Conservation (phyloP, 37 sponge, comb jelly and placozoan species). For the Geodia barretti region DNA sequence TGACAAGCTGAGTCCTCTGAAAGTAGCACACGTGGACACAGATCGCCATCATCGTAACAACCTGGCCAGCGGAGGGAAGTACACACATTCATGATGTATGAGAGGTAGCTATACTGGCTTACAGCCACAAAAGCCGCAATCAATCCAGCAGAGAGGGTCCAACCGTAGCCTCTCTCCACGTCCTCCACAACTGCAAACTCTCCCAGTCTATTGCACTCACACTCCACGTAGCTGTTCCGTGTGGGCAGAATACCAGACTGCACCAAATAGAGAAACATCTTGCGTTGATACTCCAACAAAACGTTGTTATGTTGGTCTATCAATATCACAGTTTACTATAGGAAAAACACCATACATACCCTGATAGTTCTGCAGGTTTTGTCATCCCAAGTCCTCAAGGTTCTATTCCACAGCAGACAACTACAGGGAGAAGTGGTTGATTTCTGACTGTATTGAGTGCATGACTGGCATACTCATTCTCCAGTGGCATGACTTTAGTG, state of each 20-base stretch:
- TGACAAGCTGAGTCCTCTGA: constrained; percentile 38
- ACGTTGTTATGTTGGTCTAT: too few relatives aligned
- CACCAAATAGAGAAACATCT: too few relatives aligned
- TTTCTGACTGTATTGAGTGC: background rate
- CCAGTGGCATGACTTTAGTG: constrained; percentile 16
- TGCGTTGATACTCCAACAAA: too few relatives aligned
- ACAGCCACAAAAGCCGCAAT: constrained; percentile 61
- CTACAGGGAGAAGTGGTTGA: background rate
- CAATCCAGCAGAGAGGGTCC: constrained; percentile 55
- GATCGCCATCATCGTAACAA: constrained; percentile 38
- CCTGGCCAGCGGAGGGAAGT: constrained; percentile 6
- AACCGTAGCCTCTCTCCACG: constrained; percentile 53
- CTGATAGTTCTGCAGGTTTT: background rate
- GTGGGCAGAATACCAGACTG: background rate
- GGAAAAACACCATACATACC: too few relatives aligned
- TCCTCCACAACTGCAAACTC: constrained; percentile 50
- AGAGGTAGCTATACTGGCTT: too few relatives aligned
- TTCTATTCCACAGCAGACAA: constrained; percentile 42
- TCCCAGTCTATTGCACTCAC: constrained; percentile 54
- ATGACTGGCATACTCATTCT: constrained; percentile 24
- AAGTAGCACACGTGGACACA: constrained; percentile 59
- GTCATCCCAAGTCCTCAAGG: background rate
- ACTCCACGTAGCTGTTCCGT: constrained; percentile 55
- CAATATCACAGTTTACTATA: too few relatives aligned
- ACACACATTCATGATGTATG: background rate